These are phyloP conservation scores for Adelosebastes latens DNA, from an alignment of 2,797 vertebrate genomes.

Conservation along the genomic window DNA sequence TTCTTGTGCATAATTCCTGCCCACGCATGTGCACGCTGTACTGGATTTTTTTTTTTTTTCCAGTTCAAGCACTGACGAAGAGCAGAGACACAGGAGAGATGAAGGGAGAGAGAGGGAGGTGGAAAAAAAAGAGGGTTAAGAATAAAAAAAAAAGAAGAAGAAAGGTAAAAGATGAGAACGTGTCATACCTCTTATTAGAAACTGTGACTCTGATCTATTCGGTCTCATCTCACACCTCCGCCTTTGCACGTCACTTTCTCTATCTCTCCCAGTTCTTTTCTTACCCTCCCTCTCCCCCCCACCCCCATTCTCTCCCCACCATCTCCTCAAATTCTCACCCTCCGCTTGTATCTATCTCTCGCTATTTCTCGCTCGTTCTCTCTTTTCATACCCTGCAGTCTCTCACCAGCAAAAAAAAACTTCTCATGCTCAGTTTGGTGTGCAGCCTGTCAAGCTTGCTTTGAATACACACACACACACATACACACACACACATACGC, in stretches of 20 bases:
- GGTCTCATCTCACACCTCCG: constrained; percentile 64
- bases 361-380: constrained; percentile 40
- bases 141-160: not conserved
- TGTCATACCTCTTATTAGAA: constrained; percentile 56
- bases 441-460: constrained; percentile 61
- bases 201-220: constrained; percentile 54
- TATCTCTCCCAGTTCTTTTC: not conserved
- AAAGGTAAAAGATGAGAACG: constrained; percentile 26
- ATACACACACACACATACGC: constrained; percentile 3
- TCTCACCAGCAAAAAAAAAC: constrained; percentile 59
- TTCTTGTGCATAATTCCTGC: not conserved
- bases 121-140: not conserved
- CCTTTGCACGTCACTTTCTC: constrained; percentile 12
- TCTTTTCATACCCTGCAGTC: constrained; percentile 52
- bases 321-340: not conserved
- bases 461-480: constrained; percentile 46
- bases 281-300: not conserved
- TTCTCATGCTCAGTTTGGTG: constrained; percentile 63
- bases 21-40: not conserved
- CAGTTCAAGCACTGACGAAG: not conserved
- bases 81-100: not conserved
- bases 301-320: not conserved
- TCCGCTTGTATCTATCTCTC: constrained; percentile 30
- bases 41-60: not conserved
- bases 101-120: not conserved